phyloP scores from a whole-genome alignment of 2,113 vertebrate genomes.

The Acinonyx jubatus region DNA sequence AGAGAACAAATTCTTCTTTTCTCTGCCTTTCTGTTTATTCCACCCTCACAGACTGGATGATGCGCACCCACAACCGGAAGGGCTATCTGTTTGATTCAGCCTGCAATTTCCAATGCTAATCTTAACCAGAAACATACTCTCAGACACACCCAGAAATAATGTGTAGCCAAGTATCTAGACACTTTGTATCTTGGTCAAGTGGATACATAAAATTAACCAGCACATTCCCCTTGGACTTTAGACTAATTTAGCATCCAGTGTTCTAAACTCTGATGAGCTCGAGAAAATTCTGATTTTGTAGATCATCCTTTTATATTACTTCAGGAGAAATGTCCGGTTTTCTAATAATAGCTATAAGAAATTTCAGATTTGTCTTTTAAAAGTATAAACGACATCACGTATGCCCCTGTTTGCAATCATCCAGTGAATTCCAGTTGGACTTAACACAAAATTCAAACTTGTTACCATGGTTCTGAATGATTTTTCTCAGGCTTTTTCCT shows the following conservation, averaged over 20 bases:
- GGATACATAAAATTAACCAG: background rate
- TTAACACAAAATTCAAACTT: conserved; percentile 18
- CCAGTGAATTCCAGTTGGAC: background rate
- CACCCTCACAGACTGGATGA: background rate
- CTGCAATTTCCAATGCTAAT: background rate
- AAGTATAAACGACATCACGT: background rate
- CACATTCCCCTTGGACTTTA: background rate
- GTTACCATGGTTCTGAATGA: background rate
- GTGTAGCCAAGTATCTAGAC: background rate
- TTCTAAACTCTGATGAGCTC: background rate
- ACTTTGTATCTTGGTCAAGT: background rate
- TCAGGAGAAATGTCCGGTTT: background rate
- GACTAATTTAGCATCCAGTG: background rate
- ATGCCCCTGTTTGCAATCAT: background rate
- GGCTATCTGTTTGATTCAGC: background rate
- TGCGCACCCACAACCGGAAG: background rate
- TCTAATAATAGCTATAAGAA: background rate
- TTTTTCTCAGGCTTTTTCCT: background rate
- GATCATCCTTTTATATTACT: background rate
- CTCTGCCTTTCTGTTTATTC: background rate
- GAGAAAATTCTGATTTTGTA: background rate
- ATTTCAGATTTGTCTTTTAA: background rate
- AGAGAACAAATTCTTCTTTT: background rate
- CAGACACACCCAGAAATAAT: background rate
- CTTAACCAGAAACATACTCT: background rate